Evolutionary conservation across 2,797 vertebrate genomes (phyloP), one percentile per base, ranked within the genome.

Genomic region (Mus spretus): DNA sequence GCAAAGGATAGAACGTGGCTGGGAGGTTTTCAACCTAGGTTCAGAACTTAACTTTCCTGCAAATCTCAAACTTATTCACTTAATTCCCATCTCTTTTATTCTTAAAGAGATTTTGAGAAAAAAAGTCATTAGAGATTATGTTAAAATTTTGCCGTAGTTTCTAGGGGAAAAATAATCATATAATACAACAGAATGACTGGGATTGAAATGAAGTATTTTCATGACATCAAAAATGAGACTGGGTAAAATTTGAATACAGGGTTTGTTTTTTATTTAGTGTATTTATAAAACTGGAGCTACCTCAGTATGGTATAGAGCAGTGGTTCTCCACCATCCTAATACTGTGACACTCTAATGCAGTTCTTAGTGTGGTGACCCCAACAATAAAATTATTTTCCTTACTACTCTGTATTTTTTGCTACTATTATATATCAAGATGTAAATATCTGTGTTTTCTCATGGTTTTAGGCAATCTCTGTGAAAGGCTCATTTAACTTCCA

Each of bases 11-110:
- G 24, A 96, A 61, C 5, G 40, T 94, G 44, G 70, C 47, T 93
- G 44, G 19, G 82, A 94, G 22, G 6, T 14, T 84, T 75, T 47
- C 20, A 93, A 93, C 81, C 79, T 92, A 90, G 6, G 9, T 59
- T 90, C 84, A 94, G 74, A 96, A 82, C 80, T 96, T 67, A 93
- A 91, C 34, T 93, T 86, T 88, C 90, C 55, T 85, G 26, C 1
- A 92, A 79, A 92, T 82, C 67, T 93, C 87, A 65, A 93, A 81
- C 92, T 94, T 95, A 95, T 61, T 70, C 90, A 47, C 40, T 97
- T 93, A 94, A 37, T 95, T 91, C 53, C 53, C 57, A 89, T 8
- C 31, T 91, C 72, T 92, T 80, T 84, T 93, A 67, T 75, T 95
- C 74, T 72, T 34, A 87, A 92, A 91, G 44, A 55, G 87, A 84